Conservation (phyloP, 2,113 vertebrate genomes). For the Semicossyphus pulcher region DNA sequence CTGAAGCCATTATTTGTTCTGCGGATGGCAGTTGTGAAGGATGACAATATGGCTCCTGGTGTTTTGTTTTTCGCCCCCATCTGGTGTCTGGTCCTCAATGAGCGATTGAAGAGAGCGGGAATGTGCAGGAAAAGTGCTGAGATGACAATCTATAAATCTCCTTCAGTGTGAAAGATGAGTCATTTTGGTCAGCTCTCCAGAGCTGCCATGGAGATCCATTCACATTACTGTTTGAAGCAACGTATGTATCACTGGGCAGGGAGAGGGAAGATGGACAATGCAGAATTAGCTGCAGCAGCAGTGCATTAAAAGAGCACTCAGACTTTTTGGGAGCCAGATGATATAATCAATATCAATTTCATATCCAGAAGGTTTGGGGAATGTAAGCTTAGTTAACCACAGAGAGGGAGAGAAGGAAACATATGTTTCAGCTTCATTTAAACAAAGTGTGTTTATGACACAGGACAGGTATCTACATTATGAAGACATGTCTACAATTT, state of each 20-base stretch:
- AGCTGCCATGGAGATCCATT: conserved; percentile 51
- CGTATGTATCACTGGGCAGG: neutral
- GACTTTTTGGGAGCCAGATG: neutral
- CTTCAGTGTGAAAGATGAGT: conserved; percentile 77
- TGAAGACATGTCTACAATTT: no score
- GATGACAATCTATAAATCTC: conserved; percentile 86
- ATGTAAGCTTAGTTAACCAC: neutral
- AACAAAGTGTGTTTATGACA: neutral
- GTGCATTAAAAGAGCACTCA: neutral
- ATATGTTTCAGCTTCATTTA: neutral
- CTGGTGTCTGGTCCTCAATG: conserved; percentile 83
- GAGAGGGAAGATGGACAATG: neutral
- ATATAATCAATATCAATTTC: neutral
- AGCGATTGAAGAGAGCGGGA: conserved; percentile 30
- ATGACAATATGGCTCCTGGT: conserved; percentile 87
- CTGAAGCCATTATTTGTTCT: conserved; percentile 67
- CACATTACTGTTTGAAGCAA: conserved; percentile 38
- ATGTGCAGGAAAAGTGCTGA: conserved; percentile 80
- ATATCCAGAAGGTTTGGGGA: neutral
- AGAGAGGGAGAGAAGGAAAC: neutral
- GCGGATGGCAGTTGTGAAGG: conserved; percentile 73
- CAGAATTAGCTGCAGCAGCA: neutral
- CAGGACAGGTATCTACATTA: no score
- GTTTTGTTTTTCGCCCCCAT: conserved; percentile 85
- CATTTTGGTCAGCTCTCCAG: conserved; percentile 53